phyloP scores from a whole-genome alignment of 2,888 invertebrate genomes.

The Rhopalosiphum nymphaeae region DNA sequence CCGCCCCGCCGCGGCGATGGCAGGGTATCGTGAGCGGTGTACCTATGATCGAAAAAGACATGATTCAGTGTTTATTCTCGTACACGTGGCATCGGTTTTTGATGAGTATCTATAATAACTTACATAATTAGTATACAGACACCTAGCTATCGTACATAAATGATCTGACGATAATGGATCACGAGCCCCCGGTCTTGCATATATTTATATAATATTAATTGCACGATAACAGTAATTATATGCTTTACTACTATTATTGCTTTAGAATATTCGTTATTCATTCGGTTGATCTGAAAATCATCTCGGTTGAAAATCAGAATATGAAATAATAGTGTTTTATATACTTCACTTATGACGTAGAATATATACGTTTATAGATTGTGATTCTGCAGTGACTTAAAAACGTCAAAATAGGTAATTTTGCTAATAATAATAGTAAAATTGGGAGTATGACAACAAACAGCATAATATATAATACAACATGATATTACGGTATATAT shows the following conservation, averaged over 20 bases:
- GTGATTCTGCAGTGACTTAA: not conserved
- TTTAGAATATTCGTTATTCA: not conserved
- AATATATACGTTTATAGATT: not conserved
- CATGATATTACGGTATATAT: not conserved
- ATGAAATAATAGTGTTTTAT: too few species aligned
- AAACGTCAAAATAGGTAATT: not conserved
- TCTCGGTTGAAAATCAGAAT: not conserved
- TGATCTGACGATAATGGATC: not conserved
- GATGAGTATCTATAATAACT: not conserved
- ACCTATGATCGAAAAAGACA: not conserved
- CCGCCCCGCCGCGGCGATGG: not conserved
- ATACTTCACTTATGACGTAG: too few species aligned
- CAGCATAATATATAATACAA: not conserved
- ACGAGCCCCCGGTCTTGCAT: not conserved
- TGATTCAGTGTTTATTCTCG: not conserved
- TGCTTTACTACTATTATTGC: not conserved
- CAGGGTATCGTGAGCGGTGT: not conserved
- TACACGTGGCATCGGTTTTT: not conserved
- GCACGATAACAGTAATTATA: not conserved
- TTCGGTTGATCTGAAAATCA: not conserved
- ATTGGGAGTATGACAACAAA: not conserved
- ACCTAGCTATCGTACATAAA: too few species aligned
- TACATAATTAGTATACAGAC: not conserved
- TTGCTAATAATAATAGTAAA: not conserved
- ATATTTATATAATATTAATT: not conserved